Evolutionary conservation across 2,888 invertebrate species (phyloP).

Genomic region (Himalopsyche kuldschensis): DNA sequence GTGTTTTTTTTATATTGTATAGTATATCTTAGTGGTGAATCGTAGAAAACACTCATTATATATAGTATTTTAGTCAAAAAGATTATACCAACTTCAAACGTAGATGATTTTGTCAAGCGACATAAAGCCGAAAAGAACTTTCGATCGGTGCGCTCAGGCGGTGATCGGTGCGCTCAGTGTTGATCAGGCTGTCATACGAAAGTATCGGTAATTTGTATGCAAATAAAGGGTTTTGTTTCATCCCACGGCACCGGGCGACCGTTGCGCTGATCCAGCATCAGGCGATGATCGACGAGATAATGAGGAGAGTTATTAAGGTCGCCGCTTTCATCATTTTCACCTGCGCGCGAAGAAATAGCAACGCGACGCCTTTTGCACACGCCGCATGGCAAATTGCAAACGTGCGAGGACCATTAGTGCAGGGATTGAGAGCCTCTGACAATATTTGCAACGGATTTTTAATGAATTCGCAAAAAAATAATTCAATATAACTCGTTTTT

Average conservation of each 20-base stretch:
- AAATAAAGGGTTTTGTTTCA: background rate
- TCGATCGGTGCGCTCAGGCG: background rate
- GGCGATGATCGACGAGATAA: background rate
- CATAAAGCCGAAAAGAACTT: background rate
- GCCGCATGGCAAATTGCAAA: constrained; percentile 17
- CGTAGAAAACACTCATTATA: too few relatives aligned
- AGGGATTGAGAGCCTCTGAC: background rate
- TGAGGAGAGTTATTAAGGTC: background rate
- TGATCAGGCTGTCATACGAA: background rate
- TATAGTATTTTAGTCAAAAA: too few relatives aligned
- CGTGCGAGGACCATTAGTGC: constrained; percentile 16
- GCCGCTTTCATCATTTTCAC: background rate
- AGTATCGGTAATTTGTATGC: background rate
- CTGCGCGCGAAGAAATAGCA: background rate
- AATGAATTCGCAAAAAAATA: too few relatives aligned
- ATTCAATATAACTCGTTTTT: too few relatives aligned
- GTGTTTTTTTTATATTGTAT: too few relatives aligned
- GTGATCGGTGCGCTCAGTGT: too few relatives aligned
- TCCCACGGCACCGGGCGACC: background rate
- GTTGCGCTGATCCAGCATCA: background rate
- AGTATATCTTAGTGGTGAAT: too few relatives aligned
- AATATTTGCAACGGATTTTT: background rate
- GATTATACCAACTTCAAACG: too few relatives aligned
- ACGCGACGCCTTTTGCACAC: background rate
- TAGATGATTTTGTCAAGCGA: too few relatives aligned